Base-by-base conservation (phyloP, 1,140 invertebrate genomes). In the Drosophila sturtevanti region DNA sequence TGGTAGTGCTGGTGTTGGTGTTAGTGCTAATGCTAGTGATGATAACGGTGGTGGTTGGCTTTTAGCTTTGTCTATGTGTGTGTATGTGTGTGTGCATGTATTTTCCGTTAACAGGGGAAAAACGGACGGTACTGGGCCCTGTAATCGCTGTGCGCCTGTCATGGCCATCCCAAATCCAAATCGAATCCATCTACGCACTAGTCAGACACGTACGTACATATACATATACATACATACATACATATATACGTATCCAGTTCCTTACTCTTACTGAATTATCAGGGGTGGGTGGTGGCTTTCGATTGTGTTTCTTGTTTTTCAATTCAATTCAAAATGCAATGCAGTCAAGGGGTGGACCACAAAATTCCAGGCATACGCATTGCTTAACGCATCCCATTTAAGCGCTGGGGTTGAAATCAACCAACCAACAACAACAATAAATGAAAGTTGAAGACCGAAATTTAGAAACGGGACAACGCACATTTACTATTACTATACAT, bases 321-420 rank as follows among this genome's bases (percentile, higher is more conserved):
- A 31, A 31, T 48, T 48, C 58, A n/a, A 16, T 37, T 37, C 27
- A 11, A 14, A 56, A 12, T 18, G 14, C 24, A 35, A 56, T 58
- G 55, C 64, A 55, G 55, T 52, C 62, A 48, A 74, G 55, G 31
- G 72, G 63, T 63, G 72, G 72, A 55, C 60, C 63, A 67, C 41
- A 61, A 74, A 37, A 74, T 75, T 67, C 56, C 63, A 74, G 63
- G 6, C 37, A 22, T 41, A 67, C 72, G 55, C 56, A 67, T 48
- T 56, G 51, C 72, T 14, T 21, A 48, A 75, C 66, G 38, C 72
- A 61, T 52, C 18, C 31, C 5, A 4, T 10, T 31, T 21, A 11
- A n/a, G 35, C 12, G 7, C 60, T 59, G 67, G 81, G 81, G 81
- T 86, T 80, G 81, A 86, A 77, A 77, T 77, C 77, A 84, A 60